These are phyloP conservation scores for Nanorana parkeri DNA, from an alignment of 2,113 vertebrate genomes.

Conservation along the genomic window DNA sequence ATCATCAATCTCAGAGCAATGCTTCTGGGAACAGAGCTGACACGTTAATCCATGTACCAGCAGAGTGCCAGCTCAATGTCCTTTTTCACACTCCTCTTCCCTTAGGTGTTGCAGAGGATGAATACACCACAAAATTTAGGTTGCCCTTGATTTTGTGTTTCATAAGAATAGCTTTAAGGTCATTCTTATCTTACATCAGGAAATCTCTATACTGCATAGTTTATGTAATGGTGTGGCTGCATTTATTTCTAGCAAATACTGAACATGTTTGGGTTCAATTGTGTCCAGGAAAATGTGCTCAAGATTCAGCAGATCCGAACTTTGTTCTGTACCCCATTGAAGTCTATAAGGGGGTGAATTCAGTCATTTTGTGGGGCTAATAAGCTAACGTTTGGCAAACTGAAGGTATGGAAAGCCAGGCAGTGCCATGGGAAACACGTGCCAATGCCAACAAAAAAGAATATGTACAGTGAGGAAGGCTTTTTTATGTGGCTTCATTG, in stretches of 20 bases:
- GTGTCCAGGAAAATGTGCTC: no score
- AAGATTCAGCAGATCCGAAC: no score
- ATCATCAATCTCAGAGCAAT: constrained; percentile 46
- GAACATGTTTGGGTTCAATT: no score
- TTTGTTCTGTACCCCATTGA: no score
- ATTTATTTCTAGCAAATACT: no score
- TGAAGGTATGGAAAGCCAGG: neutral
- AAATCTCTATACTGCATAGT: no score
- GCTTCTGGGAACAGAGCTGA: constrained; percentile 38
- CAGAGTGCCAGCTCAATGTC: constrained; percentile 29
- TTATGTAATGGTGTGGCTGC: no score
- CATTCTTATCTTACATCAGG: neutral
- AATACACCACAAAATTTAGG: constrained; percentile 9
- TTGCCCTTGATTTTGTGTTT: constrained; percentile 9
- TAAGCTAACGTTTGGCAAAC: neutral
- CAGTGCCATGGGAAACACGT: neutral
- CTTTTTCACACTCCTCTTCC: constrained; percentile 3
- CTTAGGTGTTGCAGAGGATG: constrained; percentile 1
- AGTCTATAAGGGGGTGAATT: no score
- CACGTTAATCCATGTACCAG: constrained; percentile 22
- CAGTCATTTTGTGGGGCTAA: no score
- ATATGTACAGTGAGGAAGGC: no score
- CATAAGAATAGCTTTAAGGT: neutral
- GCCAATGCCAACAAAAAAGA: no score
- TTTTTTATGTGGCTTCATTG: no score